A percentile compares a stretch with the other conserved stretches of the same genome.
Conservation (phyloP, 1,140 invertebrate species). For the Pseudomyrmex gracilis region DNA sequence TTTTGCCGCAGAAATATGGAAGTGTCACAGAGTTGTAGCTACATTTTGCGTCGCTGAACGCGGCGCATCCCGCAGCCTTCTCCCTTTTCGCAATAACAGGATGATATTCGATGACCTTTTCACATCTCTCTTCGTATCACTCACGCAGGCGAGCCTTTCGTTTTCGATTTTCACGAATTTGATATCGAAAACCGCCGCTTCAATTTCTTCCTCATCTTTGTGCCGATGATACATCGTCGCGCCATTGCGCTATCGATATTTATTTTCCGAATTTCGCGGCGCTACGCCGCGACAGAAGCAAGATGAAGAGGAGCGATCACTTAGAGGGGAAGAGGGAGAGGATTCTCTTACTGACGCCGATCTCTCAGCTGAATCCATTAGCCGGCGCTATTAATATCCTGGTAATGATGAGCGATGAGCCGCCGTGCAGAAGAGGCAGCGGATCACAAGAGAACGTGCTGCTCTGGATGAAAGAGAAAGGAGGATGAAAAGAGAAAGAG, state of each 20-base stretch:
- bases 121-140: background rate
- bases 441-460: slow-evolving; percentile 52
- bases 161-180: slow-evolving; percentile 7
- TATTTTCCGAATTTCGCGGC: slow-evolving; percentile 64
- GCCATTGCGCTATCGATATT: slow-evolving; percentile 39
- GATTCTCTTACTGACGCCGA: slow-evolving; percentile 67
- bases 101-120: slow-evolving; percentile 29
- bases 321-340: slow-evolving; percentile 31
- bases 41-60: slow-evolving; percentile 16
- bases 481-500: background rate
- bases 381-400: slow-evolving; percentile 79
- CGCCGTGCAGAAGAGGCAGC: slow-evolving; percentile 60
- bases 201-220: background rate
- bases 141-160: slow-evolving; percentile 11
- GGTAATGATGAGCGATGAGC: slow-evolving; percentile 80
- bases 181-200: background rate
- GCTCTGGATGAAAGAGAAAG: slow-evolving; percentile 31
- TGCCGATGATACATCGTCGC: slow-evolving; percentile 60
- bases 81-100: background rate
- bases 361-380: slow-evolving; percentile 80
- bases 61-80: background rate
- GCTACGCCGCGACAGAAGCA: slow-evolving; percentile 18
- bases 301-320: slow-evolving; percentile 30
- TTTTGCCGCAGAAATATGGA: slow-evolving; percentile 1
- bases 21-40: background rate